Conservation (phyloP, 2,113 vertebrate genomes). For the Amia ocellicauda region DNA sequence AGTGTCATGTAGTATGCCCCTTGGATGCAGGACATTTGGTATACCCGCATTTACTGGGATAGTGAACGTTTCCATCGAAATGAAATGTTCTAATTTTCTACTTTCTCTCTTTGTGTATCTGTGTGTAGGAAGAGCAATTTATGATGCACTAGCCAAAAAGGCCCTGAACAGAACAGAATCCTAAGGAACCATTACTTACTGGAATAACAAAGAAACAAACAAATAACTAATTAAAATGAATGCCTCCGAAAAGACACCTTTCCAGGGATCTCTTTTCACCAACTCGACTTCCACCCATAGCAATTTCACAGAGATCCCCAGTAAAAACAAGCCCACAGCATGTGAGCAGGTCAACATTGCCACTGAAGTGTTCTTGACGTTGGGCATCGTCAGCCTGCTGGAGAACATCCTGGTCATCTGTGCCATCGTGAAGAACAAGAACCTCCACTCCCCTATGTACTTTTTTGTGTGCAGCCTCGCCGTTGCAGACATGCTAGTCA, state of each 20-base stretch:
- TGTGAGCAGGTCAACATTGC: slow-evolving; percentile 81
- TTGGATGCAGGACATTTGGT: no score
- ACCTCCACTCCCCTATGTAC: slow-evolving; percentile 95
- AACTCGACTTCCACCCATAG: slow-evolving; percentile 46
- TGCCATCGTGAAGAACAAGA: slow-evolving; percentile 89
- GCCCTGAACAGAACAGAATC: not conserved
- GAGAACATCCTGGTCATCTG: slow-evolving; percentile 92
- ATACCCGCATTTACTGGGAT: no score
- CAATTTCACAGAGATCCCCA: slow-evolving; percentile 24
- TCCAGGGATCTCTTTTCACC: slow-evolving; percentile 26
- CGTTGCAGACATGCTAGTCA: slow-evolving; percentile 92
- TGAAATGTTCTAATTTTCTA: no score
- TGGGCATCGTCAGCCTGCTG: slow-evolving; percentile 87
- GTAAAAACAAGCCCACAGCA: slow-evolving; percentile 41
- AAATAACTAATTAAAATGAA: no score
- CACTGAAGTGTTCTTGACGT: slow-evolving; percentile 78
- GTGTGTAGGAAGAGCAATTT: no score
- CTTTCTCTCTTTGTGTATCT: no score
- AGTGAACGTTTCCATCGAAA: no score
- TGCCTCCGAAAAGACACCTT: slow-evolving; percentile 25
- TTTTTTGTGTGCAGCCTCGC: slow-evolving; percentile 94
- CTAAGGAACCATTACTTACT: not conserved
- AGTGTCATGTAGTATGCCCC: no score
- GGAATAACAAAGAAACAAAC: not conserved
- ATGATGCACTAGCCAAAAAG: not conserved